Base-by-base conservation (phyloP, 2,113 vertebrate genomes). In the Kobus ellipsiprymnus region DNA sequence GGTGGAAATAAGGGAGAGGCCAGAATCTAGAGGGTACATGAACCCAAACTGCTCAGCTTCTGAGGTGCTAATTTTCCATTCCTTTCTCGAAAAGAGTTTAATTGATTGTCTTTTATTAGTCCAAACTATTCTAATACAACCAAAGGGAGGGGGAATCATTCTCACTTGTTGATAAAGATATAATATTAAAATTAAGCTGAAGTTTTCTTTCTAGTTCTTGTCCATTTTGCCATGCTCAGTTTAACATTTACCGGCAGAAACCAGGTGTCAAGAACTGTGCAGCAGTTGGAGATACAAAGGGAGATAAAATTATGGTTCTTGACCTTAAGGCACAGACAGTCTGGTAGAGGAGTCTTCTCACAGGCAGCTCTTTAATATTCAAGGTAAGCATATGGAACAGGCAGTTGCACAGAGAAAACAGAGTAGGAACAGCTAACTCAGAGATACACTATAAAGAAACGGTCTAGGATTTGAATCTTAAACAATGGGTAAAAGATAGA, bases 1-100 rank as follows among this genome's bases (percentile, higher is more conserved):
- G 60, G 29, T 62, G 29, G 60, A 62, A 57, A 17, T 30, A 16
- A 78, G 23, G 2, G 2, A 29, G 3, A 52, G 8, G 23, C 7
- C 30, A 67, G 6, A 46, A 57, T 17, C 30, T 19, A 14, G 19
- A 59, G 3, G 15, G 10, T 23, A 55, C 15, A 64, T 11, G 7
- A 36, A 13, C 0, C 6, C 48, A 55, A 40, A 44, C 12, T 40
- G 29, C 17, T 52, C 36, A 59, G 19, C 9, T 52, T 85, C 33
- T 29, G 2, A 44, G 33, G 17, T 29, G 14, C 6, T 27, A 3
- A 33, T 67, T 90, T 52, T 87, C 52, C 54, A 7, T 9, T 33
- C 7, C 27, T 59, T n/a, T 14, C 30, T 25, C 15, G 12, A n/a
- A 3, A n/a, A 6, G 40, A n/a, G 6, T 5, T 1, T 1, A 13